These are phyloP conservation scores for Pollenia griseotomentosa DNA, from an alignment of 2,888 invertebrate genomes.

Conservation along the genomic window DNA sequence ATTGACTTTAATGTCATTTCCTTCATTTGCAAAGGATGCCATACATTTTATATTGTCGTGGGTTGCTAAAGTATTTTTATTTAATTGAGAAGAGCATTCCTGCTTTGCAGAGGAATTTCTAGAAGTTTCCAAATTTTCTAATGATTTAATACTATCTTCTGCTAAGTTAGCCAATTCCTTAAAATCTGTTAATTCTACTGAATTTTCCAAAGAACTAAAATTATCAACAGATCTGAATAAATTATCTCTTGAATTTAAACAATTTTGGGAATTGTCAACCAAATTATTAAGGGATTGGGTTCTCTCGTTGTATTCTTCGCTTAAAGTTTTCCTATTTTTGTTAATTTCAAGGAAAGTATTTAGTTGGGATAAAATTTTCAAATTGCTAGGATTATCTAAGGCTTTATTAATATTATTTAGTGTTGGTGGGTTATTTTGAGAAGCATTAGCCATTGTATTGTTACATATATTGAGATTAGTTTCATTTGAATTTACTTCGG, in stretches of 20 bases:
- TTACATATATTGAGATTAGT: not conserved
- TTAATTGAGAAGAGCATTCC: not conserved
- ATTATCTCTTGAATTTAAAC: not conserved
- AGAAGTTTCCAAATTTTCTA: not conserved
- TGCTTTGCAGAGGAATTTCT: not conserved
- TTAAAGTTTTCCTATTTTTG: not conserved
- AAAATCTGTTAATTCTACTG: not conserved
- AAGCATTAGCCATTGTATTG: slow-evolving; percentile 48
- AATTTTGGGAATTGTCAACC: not conserved
- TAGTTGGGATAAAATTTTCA: not conserved
- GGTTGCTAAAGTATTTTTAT: not conserved
- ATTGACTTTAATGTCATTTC: not conserved
- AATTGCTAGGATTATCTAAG: not conserved
- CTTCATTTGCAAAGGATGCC: not conserved
- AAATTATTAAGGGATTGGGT: slow-evolving; percentile 42
- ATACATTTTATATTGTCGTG: not conserved
- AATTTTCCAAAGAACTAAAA: not conserved
- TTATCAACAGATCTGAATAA: slow-evolving; percentile 16
- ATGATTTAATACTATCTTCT: not conserved
- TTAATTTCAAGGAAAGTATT: not conserved
- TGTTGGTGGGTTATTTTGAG: not conserved
- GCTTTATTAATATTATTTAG: not conserved
- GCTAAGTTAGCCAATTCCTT: not conserved
- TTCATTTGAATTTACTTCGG: slow-evolving; percentile 63
- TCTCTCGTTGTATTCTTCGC: not conserved